Conservation (phyloP, 2,113 vertebrate genomes). For the Mungos mungo region DNA sequence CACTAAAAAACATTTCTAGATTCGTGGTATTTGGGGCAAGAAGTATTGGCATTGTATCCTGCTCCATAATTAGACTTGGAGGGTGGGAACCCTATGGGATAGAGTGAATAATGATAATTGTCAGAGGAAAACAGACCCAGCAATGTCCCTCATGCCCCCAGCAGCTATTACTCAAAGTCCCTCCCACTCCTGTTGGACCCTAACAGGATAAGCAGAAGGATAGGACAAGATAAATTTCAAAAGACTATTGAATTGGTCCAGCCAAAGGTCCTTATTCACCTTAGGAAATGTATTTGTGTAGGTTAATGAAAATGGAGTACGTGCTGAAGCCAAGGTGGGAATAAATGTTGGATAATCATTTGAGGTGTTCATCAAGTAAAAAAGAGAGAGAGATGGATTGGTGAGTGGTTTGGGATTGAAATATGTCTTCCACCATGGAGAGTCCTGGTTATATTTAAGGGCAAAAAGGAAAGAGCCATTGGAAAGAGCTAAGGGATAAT, state of each 20-base stretch:
- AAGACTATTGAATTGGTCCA: background rate
- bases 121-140: background rate
- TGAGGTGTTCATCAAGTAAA: background rate
- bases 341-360: background rate
- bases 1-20: background rate
- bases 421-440: background rate
- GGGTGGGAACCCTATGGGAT: accelerated
- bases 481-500: background rate
- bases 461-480: background rate
- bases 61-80: background rate
- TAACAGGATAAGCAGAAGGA: background rate
- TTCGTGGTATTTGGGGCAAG: background rate
- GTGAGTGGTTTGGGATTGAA: background rate
- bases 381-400: background rate
- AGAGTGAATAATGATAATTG: background rate
- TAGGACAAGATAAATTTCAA: background rate
- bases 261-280: background rate
- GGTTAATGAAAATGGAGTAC: background rate
- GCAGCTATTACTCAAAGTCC: background rate
- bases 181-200: background rate
- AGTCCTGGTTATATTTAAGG: background rate
- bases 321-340: background rate
- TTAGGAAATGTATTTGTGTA: background rate
- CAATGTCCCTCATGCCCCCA: too few species aligned
- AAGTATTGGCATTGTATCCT: background rate